phyloP scores from a whole-genome alignment of 2,113 vertebrate genomes.

The Trichechus manatus region DNA sequence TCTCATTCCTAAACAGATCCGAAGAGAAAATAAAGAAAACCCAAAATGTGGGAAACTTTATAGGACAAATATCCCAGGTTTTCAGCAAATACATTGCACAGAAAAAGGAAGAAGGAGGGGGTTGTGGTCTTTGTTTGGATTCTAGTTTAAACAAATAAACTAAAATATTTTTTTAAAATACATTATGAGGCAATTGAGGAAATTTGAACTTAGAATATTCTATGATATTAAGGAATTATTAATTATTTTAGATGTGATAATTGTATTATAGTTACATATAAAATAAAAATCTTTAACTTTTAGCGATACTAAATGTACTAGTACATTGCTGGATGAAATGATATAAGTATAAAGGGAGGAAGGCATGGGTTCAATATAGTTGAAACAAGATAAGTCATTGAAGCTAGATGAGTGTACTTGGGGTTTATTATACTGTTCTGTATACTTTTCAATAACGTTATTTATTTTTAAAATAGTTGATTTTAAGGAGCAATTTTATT shows the following conservation, averaged over 20 bases:
- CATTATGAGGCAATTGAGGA: neutral
- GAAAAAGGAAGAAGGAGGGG: neutral
- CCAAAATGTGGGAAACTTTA: neutral
- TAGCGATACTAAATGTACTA: neutral
- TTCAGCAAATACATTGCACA: neutral
- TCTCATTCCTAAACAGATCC: neutral
- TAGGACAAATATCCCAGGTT: neutral
- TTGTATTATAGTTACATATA: neutral
- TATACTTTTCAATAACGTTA: neutral
- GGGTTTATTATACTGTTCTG: neutral
- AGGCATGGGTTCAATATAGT: neutral
- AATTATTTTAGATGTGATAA: too few species aligned
- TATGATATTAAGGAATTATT: too few species aligned
- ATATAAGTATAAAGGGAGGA: neutral
- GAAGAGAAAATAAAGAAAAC: neutral
- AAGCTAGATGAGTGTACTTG: neutral
- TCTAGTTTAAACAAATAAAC: neutral
- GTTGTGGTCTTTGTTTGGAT: neutral
- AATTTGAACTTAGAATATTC: neutral
- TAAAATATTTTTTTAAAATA: neutral
- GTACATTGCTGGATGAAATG: conserved; percentile 11
- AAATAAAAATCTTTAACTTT: neutral
- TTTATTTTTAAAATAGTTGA: neutral
- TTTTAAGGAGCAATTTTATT: conserved; percentile 14
- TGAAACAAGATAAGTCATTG: neutral